Evolutionary conservation across 1,140 invertebrate genomes (phyloP).

Genomic region (Brachionus plicatilis): DNA sequence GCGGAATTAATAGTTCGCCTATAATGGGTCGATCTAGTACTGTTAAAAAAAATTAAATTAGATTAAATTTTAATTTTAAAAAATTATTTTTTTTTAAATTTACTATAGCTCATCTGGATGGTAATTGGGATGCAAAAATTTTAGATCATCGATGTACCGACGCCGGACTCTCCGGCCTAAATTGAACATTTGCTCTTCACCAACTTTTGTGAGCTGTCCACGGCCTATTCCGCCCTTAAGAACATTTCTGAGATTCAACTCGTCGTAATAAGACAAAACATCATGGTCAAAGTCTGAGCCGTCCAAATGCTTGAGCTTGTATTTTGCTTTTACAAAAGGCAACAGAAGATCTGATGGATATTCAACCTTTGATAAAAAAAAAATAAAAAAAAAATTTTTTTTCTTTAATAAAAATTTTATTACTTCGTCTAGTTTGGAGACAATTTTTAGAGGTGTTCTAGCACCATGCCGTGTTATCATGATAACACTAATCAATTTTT

Average conservation of each 20-base stretch:
- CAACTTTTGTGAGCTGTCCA: slow-evolving; percentile 24
- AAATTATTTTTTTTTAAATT: not conserved
- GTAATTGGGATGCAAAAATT: slow-evolving; percentile 4
- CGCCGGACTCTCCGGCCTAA: not conserved
- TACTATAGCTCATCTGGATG: slow-evolving; percentile 23
- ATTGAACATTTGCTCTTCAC: slow-evolving; percentile 35
- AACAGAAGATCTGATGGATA: not conserved
- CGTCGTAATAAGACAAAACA: slow-evolving; percentile 9
- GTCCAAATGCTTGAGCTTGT: not conserved
- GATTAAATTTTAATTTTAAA: too few relatives aligned
- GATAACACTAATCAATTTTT: slow-evolving; percentile 3
- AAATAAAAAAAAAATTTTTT: not conserved
- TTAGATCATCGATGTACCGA: not conserved
- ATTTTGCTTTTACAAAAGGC: slow-evolving; percentile 29
- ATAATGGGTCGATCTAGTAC: slow-evolving; percentile 29
- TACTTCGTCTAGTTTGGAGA: slow-evolving; percentile 26
- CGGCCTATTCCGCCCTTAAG: not conserved
- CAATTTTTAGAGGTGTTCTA: slow-evolving; percentile 5
- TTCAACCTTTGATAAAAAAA: not conserved
- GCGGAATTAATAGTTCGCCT: not conserved
- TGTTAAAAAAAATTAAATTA: too few relatives aligned
- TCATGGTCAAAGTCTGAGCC: slow-evolving; percentile 37
- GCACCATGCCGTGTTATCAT: slow-evolving; percentile 38
- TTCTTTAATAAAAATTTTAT: not conserved
- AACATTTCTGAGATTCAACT: not conserved